A percentile compares a stretch with the other conserved stretches of the same genome.
Evolutionary conservation across 2,888 invertebrate genomes (phyloP).

Genomic region (Rhimphoctona megacephalus): DNA sequence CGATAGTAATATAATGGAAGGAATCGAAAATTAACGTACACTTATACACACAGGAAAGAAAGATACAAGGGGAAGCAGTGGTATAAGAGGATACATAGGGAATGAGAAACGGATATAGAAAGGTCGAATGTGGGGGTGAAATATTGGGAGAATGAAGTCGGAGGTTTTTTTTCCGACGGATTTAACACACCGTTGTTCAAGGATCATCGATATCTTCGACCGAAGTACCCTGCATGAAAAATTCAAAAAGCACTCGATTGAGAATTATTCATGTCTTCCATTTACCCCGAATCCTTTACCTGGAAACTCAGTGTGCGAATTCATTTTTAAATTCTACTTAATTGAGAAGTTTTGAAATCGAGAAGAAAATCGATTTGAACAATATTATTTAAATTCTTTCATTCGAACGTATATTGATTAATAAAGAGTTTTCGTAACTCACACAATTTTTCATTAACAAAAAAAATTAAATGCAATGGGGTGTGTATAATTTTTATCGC

Average conservation of each 20-base stretch:
- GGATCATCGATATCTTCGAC: conserved; percentile 13
- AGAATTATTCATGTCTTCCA: conserved; percentile 21
- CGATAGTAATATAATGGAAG: background rate
- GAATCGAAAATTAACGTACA: conserved; percentile 1
- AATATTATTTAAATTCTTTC: background rate
- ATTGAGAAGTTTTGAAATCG: background rate
- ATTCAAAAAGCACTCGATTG: conserved; percentile 25
- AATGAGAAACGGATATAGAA: conserved; percentile 51
- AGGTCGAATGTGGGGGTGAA: conserved; percentile 42
- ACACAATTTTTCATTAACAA: background rate
- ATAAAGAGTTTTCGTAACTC: background rate
- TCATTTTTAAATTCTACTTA: background rate
- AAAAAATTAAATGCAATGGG: background rate
- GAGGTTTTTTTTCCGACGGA: conserved; percentile 3
- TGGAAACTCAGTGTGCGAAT: background rate
- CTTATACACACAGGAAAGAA: background rate
- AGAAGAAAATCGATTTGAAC: background rate
- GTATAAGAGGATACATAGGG: conserved; percentile 11
- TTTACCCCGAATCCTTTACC: conserved; percentile 1
- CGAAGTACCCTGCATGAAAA: conserved; percentile 23
- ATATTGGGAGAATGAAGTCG: conserved; percentile 8
- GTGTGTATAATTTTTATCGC: background rate
- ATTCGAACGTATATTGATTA: background rate
- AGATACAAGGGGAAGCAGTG: background rate
- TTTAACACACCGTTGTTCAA: conserved; percentile 15